Evolutionary conservation across 2,888 invertebrate genomes (phyloP).

Genomic region (Blastobasis adustella): DNA sequence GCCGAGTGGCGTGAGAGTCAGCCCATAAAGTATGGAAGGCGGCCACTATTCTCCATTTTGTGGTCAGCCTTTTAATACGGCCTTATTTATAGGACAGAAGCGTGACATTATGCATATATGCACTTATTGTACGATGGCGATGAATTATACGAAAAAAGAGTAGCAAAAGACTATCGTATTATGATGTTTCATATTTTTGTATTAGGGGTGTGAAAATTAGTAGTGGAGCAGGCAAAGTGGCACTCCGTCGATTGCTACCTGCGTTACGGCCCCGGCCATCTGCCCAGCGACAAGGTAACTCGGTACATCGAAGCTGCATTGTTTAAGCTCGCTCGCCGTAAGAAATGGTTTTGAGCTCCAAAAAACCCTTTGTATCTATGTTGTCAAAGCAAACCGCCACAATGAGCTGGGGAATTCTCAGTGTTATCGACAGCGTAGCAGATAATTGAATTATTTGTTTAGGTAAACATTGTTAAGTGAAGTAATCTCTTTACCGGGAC

Average conservation of each 20-base stretch:
- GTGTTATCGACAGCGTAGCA: slow-evolving; percentile 34
- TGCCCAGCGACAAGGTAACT: slow-evolving; percentile 8
- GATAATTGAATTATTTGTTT: slow-evolving; percentile 47
- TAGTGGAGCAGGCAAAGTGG: too few species aligned
- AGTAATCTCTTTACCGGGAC: slow-evolving; percentile 18
- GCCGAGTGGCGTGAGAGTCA: too few species aligned
- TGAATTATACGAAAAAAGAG: too few species aligned
- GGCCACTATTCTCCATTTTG: too few species aligned
- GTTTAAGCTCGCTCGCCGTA: slow-evolving; percentile 35
- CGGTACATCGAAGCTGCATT: slow-evolving; percentile 26
- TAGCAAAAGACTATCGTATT: too few species aligned
- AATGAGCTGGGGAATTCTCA: slow-evolving; percentile 24
- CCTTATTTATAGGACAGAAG: too few species aligned
- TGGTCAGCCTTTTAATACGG: too few species aligned
- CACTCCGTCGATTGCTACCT: slow-evolving; percentile 1
- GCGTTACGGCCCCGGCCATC: slow-evolving; percentile 8
- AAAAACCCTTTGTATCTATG: slow-evolving; percentile 33
- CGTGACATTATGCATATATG: too few species aligned
- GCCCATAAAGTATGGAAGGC: too few species aligned
- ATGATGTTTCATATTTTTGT: neutral
- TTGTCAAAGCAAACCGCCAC: slow-evolving; percentile 40
- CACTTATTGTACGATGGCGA: too few species aligned
- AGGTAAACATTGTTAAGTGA: slow-evolving; percentile 12
- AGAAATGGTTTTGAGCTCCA: slow-evolving; percentile 31
- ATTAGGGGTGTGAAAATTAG: neutral